A percentile compares a stretch with the other conserved stretches of the same genome.
These are phyloP conservation scores for Etheostoma nigrum DNA, from an alignment of 2,797 vertebrate genomes.

Conservation along the genomic window DNA sequence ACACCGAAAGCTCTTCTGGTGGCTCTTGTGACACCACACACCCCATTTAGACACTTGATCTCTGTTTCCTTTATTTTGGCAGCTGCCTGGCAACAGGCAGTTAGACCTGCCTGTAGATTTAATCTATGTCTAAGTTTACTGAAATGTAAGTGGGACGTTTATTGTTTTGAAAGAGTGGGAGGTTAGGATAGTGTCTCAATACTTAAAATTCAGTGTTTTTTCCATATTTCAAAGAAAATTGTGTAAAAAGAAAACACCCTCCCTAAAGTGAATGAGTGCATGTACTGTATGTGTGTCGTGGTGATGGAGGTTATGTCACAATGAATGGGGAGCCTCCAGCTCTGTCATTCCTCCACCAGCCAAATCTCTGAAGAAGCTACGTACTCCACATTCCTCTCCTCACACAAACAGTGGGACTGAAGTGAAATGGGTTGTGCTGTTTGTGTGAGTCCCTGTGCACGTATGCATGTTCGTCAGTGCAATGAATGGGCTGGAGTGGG, in stretches of 20 bases:
- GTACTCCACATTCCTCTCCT: constrained; percentile 78
- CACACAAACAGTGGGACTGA: constrained; percentile 50
- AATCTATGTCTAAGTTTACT: constrained; percentile 55
- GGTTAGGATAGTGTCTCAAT: constrained; percentile 22
- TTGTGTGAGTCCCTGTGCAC: constrained; percentile 60
- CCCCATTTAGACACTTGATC: constrained; percentile 79
- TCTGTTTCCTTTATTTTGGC: constrained; percentile 77
- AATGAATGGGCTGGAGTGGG: constrained; percentile 61
- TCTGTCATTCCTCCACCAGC: constrained; percentile 70
- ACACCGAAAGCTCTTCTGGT: constrained; percentile 73
- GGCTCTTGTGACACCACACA: constrained; percentile 77
- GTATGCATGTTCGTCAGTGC: constrained; percentile 49
- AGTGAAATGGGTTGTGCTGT: constrained; percentile 58
- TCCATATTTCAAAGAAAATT: constrained; percentile 24
- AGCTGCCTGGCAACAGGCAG: constrained; percentile 71
- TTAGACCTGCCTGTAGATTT: constrained; percentile 54
- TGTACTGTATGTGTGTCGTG: constrained; percentile 50
- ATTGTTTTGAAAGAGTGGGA: constrained; percentile 27
- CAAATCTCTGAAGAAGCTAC: constrained; percentile 68
- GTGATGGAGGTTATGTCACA: constrained; percentile 63
- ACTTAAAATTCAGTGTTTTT: constrained; percentile 35
- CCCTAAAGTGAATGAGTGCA: constrained; percentile 61
- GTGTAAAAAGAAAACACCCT: constrained; percentile 1
- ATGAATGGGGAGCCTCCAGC: constrained; percentile 68
- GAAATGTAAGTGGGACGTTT: constrained; percentile 48